phyloP scores from a whole-genome alignment of 2,113 vertebrate genomes.

The Nyctereutes procyonoides region DNA sequence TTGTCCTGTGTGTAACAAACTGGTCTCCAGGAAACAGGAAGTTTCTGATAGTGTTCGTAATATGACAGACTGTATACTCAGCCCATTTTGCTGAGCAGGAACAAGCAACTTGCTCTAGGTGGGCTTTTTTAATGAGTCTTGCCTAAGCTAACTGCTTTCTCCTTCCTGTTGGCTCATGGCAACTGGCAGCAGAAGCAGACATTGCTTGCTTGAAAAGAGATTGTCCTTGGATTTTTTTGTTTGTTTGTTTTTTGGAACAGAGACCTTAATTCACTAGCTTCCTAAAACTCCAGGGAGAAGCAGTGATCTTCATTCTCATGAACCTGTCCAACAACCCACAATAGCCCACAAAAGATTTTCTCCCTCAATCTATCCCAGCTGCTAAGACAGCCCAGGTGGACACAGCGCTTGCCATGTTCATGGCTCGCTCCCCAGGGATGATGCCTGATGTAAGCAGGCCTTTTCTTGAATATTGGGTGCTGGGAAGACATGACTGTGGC shows the following conservation, averaged over 20 bases:
- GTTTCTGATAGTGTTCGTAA: neutral
- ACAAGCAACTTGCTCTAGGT: neutral
- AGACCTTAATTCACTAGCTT: neutral
- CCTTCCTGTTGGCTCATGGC: neutral
- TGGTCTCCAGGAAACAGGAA: neutral
- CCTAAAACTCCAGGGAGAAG: neutral
- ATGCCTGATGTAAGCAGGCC: slow-evolving; percentile 72
- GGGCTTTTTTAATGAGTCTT: neutral
- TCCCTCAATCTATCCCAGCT: neutral
- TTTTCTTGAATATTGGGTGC: slow-evolving; percentile 62
- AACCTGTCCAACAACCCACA: neutral
- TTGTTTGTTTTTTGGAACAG: neutral
- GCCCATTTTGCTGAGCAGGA: neutral
- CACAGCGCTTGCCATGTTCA: neutral
- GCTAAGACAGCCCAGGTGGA: neutral
- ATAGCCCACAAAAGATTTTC: neutral
- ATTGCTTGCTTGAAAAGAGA: neutral
- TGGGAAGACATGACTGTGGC: slow-evolving; percentile 38
- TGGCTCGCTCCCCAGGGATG: neutral
- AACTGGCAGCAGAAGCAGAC: neutral
- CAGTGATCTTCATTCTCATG: slow-evolving; percentile 3
- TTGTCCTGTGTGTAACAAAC: neutral
- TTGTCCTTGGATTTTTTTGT: neutral
- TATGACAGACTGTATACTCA: neutral
- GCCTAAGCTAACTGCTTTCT: neutral